These are phyloP conservation scores for Hyposoter didymator DNA, from an alignment of 2,888 invertebrate genomes.

Conservation along the genomic window DNA sequence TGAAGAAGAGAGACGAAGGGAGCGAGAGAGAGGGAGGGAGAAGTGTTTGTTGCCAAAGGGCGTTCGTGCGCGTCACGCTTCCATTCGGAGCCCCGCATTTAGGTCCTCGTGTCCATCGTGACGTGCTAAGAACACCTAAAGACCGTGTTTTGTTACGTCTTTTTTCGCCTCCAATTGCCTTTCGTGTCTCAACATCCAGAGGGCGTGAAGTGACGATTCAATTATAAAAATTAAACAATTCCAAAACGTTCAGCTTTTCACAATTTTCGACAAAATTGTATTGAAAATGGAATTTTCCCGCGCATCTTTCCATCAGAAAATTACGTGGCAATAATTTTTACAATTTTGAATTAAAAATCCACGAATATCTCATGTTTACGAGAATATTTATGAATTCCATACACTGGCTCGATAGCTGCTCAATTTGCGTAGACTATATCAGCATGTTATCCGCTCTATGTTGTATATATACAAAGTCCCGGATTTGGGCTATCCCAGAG, in stretches of 20 bases:
- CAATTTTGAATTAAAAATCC: not conserved
- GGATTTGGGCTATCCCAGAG: conserved; percentile 39
- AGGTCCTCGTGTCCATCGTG: conserved; percentile 51
- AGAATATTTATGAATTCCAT: not conserved
- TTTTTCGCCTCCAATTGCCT: not conserved
- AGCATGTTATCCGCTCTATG: conserved; percentile 9
- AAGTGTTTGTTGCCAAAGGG: conserved; percentile 45
- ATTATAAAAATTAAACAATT: not conserved
- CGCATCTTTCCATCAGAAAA: not conserved
- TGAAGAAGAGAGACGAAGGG: conserved; percentile 1
- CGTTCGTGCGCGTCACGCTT: conserved; percentile 75
- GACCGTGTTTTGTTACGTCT: conserved; percentile 76
- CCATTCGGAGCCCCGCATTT: conserved; percentile 55
- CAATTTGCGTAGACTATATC: conserved; percentile 22
- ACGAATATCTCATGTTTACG: not conserved
- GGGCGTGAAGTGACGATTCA: not conserved
- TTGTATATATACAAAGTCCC: conserved; percentile 20
- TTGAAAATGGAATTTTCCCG: not conserved
- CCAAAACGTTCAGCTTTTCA: not conserved
- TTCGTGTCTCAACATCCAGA: not conserved
- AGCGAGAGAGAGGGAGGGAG: not conserved
- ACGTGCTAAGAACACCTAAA: conserved; percentile 79
- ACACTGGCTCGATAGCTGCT: not conserved
- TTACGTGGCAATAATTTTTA: not conserved
- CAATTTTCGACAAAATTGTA: not conserved